phyloP scores from a whole-genome alignment of 2,888 invertebrate species.

The Nephrotoma appendiculata region DNA sequence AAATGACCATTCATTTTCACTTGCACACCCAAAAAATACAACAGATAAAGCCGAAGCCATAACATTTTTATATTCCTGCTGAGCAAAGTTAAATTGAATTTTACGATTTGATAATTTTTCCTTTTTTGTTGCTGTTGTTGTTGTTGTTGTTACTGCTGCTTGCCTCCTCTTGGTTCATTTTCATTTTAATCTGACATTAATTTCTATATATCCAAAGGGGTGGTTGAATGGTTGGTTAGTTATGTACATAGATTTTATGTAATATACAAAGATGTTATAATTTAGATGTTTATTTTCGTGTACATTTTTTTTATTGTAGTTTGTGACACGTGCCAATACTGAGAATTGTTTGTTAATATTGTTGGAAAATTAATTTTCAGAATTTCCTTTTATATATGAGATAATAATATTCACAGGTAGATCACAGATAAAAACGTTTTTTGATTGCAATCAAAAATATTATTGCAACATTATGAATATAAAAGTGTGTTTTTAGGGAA shows the following conservation, averaged over 20 bases:
- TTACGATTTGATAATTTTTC: background rate
- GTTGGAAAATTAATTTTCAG: background rate
- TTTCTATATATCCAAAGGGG: background rate
- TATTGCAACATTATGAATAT: background rate
- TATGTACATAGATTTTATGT: background rate
- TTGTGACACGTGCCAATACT: background rate
- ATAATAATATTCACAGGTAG: background rate
- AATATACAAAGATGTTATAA: background rate
- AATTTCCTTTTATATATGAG: background rate
- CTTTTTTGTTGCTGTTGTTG: background rate
- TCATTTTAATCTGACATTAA: background rate
- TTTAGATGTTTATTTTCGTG: background rate
- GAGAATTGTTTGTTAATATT: background rate
- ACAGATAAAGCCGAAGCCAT: background rate
- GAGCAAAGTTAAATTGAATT: background rate
- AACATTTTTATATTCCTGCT: background rate
- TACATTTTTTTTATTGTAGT: background rate
- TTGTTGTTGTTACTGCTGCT: background rate
- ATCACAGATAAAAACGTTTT: background rate
- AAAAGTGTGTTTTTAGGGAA: background rate
- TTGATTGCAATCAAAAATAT: background rate
- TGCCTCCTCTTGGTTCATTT: background rate
- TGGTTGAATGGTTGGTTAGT: background rate
- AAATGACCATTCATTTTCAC: background rate
- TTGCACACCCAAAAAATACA: background rate